Evolutionary conservation across 2,888 invertebrate genomes (phyloP).

Genomic region (Orchesella flavescens): DNA sequence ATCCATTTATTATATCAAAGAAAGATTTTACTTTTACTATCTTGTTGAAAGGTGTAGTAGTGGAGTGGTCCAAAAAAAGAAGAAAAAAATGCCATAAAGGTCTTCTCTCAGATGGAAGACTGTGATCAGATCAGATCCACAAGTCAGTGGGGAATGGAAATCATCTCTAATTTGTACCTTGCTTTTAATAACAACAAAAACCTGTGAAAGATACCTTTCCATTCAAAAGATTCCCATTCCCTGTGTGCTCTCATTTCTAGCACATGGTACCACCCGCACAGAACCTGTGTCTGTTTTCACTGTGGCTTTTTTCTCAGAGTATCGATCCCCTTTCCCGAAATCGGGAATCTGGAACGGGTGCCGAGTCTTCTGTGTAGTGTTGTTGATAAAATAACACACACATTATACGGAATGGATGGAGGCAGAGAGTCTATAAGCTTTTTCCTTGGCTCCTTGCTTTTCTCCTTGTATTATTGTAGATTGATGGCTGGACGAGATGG

Average conservation of each 20-base stretch:
- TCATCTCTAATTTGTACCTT: constrained; percentile 50
- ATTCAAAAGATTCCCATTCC: no score
- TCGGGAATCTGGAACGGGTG: constrained; percentile 53
- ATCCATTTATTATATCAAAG: no score
- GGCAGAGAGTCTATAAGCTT: background rate
- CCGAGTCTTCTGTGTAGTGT: constrained; percentile 32
- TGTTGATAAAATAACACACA: background rate
- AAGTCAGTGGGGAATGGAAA: constrained; percentile 52
- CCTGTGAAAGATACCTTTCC: constrained; percentile 7
- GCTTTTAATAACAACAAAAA: constrained; percentile 27
- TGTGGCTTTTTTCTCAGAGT: constrained; percentile 51
- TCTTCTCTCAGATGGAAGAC: background rate
- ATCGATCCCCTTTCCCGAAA: constrained; percentile 54
- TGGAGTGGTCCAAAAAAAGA: background rate
- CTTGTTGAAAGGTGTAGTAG: no score
- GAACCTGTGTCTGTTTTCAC: constrained; percentile 36
- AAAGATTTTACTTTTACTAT: no score
- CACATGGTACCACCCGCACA: constrained; percentile 57
- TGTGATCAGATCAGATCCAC: constrained; percentile 40
- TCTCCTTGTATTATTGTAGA: background rate
- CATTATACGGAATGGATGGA: background rate
- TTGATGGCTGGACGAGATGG: background rate
- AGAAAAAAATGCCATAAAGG: background rate
- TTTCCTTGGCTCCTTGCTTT: background rate
- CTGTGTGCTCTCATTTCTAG: constrained; percentile 17